Percentiles rank a stretch among this genome's conserved stretches.
phyloP scores from a whole-genome alignment of 1,140 invertebrate species.

The Eciton burchellii region DNA sequence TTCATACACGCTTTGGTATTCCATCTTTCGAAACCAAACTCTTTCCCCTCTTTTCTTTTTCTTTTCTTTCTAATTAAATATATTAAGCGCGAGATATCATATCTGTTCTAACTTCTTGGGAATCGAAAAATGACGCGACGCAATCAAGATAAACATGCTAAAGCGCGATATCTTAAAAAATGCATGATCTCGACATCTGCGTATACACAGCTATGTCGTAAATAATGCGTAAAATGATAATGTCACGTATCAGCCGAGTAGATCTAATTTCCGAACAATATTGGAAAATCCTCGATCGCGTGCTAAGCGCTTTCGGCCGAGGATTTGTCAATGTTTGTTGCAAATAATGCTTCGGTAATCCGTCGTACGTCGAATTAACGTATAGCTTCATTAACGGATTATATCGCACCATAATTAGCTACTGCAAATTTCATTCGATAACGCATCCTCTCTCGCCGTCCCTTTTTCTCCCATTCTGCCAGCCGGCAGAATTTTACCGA shows the following conservation, averaged over 20 bases:
- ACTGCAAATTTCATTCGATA: constrained; percentile 55
- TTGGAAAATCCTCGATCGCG: constrained; percentile 47
- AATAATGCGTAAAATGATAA: constrained; percentile 47
- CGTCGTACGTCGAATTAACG: constrained; percentile 53
- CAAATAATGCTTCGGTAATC: constrained; percentile 44
- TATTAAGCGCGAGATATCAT: no score
- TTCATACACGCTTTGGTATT: not conserved
- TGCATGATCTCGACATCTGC: constrained; percentile 14
- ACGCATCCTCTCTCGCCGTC: not conserved
- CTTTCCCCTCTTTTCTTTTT: no score
- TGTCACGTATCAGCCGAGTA: constrained; percentile 23
- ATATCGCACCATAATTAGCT: constrained; percentile 56
- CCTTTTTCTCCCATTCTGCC: not conserved
- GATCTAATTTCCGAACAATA: constrained; percentile 40
- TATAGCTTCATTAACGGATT: constrained; percentile 61
- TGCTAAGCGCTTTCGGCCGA: constrained; percentile 32
- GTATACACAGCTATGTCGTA: not conserved
- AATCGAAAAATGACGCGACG: not conserved
- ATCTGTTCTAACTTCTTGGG: no score
- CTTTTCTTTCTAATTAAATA: no score
- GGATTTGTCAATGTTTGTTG: constrained; percentile 52
- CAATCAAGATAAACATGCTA: not conserved
- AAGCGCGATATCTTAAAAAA: constrained; percentile 10
- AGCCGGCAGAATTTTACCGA: not conserved
- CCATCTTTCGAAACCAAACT: not conserved